Evolutionary conservation across 1,140 invertebrate genomes (phyloP), one percentile per base, ranked within the genome.

Genomic region (Lepidotrigona ventralis): DNA sequence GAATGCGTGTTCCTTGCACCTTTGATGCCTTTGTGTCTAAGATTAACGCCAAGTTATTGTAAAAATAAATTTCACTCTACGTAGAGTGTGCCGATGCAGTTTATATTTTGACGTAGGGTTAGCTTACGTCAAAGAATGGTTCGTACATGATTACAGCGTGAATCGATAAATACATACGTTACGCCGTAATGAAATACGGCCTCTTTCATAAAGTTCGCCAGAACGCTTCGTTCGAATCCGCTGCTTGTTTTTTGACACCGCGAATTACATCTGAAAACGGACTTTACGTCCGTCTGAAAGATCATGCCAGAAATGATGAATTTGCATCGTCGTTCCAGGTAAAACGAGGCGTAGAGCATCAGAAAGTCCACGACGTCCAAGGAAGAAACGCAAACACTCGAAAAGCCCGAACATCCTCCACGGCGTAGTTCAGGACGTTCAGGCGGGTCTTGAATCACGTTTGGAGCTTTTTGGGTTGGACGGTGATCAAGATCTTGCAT

Each of bases 401-500:
- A 91, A 85, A 66, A 92, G 90, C 84, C 90, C 92, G 78, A 90
- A 90, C 63, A 81, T 90, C 58, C 78, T 91, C 33, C 85, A 91
- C 64, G 89, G 77, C 19, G 86, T 80, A 39, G 75, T 89, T 15
- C 84, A 79, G 68, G 88, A 93, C 46, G 82, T 92, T 84, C 90
- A 89, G 56, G 72, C 84, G 26, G 91, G 87, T 79, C 88, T 92
- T 33, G 91, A 93, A 83, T 88, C 93, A 21, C 91, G 90, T 53
- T 91, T 92, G 77, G 92, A 93, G 79, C 85, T 92, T 26, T 83
- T 92, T 66, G 91, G 90, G 29, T 91, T 93, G 51, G 93, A 94
- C 53, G 90, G 87, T 75, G 92, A 93, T 80, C 92, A 92, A 83
- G 91, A 93, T 70, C 87, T 93, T 60, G 90, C 92, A 5, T 82